Evolutionary conservation across 2,113 vertebrate genomes (phyloP).

Genomic region (Anoura caudifer): DNA sequence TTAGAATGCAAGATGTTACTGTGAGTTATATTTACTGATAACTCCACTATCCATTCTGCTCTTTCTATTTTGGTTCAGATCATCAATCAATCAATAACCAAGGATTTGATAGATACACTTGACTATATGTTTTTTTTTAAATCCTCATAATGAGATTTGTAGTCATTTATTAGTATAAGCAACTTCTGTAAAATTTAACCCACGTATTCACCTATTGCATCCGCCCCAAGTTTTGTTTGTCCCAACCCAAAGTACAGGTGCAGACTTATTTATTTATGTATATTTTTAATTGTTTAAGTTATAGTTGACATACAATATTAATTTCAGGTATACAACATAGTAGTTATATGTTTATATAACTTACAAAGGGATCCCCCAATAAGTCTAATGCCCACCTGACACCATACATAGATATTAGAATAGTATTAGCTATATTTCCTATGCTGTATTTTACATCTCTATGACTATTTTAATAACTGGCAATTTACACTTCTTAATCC

Average conservation of each 20-base stretch:
- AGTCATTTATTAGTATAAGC: background rate
- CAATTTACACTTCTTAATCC: background rate
- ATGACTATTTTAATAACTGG: background rate
- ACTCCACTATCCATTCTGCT: background rate
- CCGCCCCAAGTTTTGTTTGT: background rate
- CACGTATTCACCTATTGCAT: background rate
- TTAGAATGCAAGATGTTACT: background rate
- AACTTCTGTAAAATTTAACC: background rate
- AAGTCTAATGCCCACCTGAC: background rate
- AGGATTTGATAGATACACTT: background rate
- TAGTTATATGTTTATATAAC: background rate
- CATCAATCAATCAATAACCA: background rate
- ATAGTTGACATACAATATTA: background rate
- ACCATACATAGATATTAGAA: background rate
- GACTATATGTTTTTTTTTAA: background rate
- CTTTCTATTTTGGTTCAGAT: background rate
- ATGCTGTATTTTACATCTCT: background rate
- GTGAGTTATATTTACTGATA: background rate
- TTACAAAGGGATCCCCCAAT: background rate
- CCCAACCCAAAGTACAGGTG: background rate
- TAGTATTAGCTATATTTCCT: background rate
- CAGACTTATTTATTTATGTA: background rate
- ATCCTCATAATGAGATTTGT: background rate
- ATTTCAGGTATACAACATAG: background rate
- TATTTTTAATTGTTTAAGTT: background rate